Base-by-base conservation (phyloP, 2,888 invertebrate genomes). In the Leuctra nigra region DNA sequence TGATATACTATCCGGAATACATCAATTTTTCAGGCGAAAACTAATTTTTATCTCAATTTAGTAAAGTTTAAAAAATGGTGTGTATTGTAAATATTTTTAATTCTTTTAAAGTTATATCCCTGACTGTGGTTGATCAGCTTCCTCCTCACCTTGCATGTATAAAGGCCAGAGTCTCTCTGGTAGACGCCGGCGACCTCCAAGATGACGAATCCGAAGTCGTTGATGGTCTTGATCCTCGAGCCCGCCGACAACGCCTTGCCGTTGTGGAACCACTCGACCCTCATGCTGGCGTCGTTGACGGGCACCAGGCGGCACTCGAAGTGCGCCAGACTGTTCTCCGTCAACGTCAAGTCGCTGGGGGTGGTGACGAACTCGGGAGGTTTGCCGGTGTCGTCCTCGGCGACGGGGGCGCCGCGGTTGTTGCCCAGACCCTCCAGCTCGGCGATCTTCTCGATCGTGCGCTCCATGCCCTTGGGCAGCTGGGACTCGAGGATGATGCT, bases 231-330 rank as follows among this genome's bases (percentile, higher is more conserved):
- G 63, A 95, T 87, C 68, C 95, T 83, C 4, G 92, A 92, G 59
- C 94, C 92, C 56, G 91, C 87, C 71, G 89, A 81, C 59, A 98
- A 80, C 2, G 94, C 86, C 72, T 94, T 90, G 41, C 95, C 97
- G 70, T 99, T 95, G 68, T 95, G 95, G 83, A 84, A 97, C 97
- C 97, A 98, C 74, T 97, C 96, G 11, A 95, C 92, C 64, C 90
- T 79, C 87, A 95, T 90, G 68, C 91, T 91, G 4, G 91, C 88
- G 72, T 95, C 95, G 67, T 92, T 92, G 14, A 93, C 82, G 16
- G 94, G 95, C 62, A 86, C 83, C 57, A 94, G 75, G 56, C 91
- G 83, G 67, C 93, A 93, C 73, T 96, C 94, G 67, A 95, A 94
- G 73, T 95, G 92, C 48, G 94, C 94, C 59, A 93, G 77, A 4